Conservation (phyloP, 2,797 vertebrate genomes). For the Esox masquinongy region DNA sequence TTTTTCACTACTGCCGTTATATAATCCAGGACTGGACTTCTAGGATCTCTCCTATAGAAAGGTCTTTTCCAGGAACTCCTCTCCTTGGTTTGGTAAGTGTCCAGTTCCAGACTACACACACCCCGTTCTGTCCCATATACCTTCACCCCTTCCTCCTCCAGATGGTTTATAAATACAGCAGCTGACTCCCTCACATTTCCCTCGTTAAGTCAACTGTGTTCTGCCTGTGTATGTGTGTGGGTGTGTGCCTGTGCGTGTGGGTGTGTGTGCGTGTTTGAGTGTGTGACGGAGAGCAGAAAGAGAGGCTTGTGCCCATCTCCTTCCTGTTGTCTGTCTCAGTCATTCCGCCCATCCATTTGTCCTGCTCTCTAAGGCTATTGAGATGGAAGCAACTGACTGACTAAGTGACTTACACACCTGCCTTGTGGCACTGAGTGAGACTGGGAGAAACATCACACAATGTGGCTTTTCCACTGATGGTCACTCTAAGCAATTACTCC, state of each 20-base stretch:
- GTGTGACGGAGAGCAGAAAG: neutral
- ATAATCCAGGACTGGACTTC: neutral
- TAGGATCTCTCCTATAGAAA: slow-evolving; percentile 10
- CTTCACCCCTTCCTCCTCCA: neutral
- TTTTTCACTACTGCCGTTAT: neutral
- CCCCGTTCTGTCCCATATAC: neutral
- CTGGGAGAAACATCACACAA: no score
- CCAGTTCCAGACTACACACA: slow-evolving; percentile 5
- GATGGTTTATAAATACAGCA: slow-evolving; percentile 23
- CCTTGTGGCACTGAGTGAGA: neutral
- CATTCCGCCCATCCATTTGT: neutral
- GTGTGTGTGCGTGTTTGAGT: neutral
- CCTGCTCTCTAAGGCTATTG: neutral
- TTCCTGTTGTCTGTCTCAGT: neutral
- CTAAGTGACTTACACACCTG: neutral
- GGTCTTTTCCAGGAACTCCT: neutral
- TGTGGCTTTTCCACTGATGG: no score
- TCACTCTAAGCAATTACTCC: no score
- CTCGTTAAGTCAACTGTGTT: neutral
- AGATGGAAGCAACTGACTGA: slow-evolving; percentile 3
- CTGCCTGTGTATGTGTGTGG: neutral
- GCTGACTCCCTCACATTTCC: slow-evolving; percentile 17
- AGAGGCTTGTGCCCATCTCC: slow-evolving; percentile 2
- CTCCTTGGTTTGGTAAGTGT: neutral
- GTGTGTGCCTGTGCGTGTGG: no score